Evolutionary conservation across 1,140 invertebrate genomes (phyloP), one percentile per base, ranked within the genome.

Genomic region (Apis dorsata): DNA sequence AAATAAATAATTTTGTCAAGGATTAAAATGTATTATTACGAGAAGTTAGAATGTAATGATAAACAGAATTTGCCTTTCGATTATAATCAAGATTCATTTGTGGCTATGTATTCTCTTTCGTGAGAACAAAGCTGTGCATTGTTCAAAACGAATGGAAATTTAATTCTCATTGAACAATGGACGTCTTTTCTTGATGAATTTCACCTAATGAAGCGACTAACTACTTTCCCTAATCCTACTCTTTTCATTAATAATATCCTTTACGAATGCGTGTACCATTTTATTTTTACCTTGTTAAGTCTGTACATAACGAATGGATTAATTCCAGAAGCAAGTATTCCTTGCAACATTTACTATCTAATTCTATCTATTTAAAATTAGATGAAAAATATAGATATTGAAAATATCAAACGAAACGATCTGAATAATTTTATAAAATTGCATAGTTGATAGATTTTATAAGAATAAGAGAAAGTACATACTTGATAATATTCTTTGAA

Each of bases 111-210:
- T 79, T 49, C 62, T 79, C 62, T 86, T 70, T 69, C 81, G 51
- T 84, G 82, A 74, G 85, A 86, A 79, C 76, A 74, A 79, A 86
- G 53, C 77, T 21, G 44, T 17, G 28, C 63, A 87, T 88, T 85
- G 85, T 88, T 83, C 65, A 1, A 19, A 74, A 57, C 24, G 21
- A 84, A 24, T 87, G 76, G 65, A 85, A 89, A 87, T 89, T 75
- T 81, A 83, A 77, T 88, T 68, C 79, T 60, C 75, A 53, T 57
- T 53, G 68, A 75, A 87, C 84, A 88, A 88, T 80, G n/a, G 59
- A 49, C 49, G 49, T 66, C 65, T 76, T 85, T 77, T 55, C 79
- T 66, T 60, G 17, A 13, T 13, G 68, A 86, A 76, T 89, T 89
- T 86, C 83, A 65, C 71, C 12, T 34, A 53, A 59, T 49, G 2